phyloP scores from a whole-genome alignment of 2,797 vertebrate genomes.

The Triplophysa yarkandensis region DNA sequence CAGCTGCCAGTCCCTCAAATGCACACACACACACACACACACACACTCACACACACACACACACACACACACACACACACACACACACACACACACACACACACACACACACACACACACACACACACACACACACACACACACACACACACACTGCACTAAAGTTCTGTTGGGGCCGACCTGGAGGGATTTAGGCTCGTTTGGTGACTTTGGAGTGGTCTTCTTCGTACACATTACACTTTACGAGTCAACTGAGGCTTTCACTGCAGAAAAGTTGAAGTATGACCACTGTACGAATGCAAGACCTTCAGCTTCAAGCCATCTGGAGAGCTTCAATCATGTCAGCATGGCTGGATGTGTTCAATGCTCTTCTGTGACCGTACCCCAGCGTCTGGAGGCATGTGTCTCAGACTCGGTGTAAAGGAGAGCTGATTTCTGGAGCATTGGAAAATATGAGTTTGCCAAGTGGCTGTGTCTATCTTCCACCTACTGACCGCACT shows the following conservation, averaged over 20 bases:
- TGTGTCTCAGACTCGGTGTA: slow-evolving; percentile 40
- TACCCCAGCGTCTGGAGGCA: slow-evolving; percentile 52
- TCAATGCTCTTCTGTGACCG: slow-evolving; percentile 23
- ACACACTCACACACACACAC: slow-evolving; percentile 27
- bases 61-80: slow-evolving; percentile 42
- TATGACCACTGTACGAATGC: slow-evolving; percentile 29
- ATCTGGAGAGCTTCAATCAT: slow-evolving; percentile 43
- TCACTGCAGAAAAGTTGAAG: neutral
- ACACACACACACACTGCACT: slow-evolving; percentile 41
- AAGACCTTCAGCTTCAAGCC: slow-evolving; percentile 10
- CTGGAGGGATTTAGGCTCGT: slow-evolving; percentile 43
- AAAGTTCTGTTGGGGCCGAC: slow-evolving; percentile 56
- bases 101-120: slow-evolving; percentile 48
- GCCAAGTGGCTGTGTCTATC: slow-evolving; percentile 72
- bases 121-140: slow-evolving; percentile 27
- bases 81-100: slow-evolving; percentile 35
- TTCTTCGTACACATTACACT: neutral
- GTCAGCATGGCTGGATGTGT: slow-evolving; percentile 13
- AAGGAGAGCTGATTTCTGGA: slow-evolving; percentile 49
- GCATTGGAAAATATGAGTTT: slow-evolving; percentile 75
- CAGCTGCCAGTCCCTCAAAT: slow-evolving; percentile 57
- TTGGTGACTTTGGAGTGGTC: slow-evolving; percentile 45
- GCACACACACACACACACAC: slow-evolving; percentile 48
- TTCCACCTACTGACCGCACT: slow-evolving; percentile 69
- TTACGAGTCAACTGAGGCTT: neutral